A percentile compares a stretch with the other conserved stretches of the same genome.
phyloP scores from a whole-genome alignment of 1,140 invertebrate species.

The Aphaenogaster ashmeadi region DNA sequence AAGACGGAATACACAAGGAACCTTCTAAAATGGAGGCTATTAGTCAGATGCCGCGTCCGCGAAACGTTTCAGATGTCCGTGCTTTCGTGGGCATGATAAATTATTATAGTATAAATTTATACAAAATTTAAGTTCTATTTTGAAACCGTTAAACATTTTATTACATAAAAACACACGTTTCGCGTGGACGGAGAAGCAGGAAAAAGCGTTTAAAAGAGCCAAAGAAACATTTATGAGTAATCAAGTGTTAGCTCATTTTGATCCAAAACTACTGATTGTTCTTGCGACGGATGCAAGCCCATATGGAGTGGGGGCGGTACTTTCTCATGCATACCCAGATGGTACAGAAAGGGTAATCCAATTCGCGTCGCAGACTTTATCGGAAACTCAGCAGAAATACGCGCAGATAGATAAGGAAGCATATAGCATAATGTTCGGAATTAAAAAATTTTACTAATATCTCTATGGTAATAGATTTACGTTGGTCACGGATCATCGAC shows the following conservation, averaged over 20 bases:
- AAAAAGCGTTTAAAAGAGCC: slow-evolving; percentile 2
- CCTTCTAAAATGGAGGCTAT: slow-evolving; percentile 75
- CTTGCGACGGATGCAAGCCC: neutral
- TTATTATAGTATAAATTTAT: slow-evolving; percentile 66
- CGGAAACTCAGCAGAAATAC: slow-evolving; percentile 34
- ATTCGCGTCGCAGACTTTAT: slow-evolving; percentile 66
- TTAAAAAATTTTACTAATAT: too few species aligned
- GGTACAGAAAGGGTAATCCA: too few species aligned
- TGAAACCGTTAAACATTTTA: slow-evolving; percentile 70
- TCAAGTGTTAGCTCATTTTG: neutral
- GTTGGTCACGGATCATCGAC: too few species aligned
- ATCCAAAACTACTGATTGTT: too few species aligned
- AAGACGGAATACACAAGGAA: slow-evolving; percentile 67
- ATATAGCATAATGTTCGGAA: slow-evolving; percentile 67
- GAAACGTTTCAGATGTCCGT: slow-evolving; percentile 65
- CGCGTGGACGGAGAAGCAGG: slow-evolving; percentile 66
- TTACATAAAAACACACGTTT: slow-evolving; percentile 71
- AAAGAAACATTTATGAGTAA: neutral
- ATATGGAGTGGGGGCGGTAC: neutral
- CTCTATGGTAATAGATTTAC: too few species aligned
- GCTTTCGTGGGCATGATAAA: slow-evolving; percentile 55
- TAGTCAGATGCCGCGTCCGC: slow-evolving; percentile 69
- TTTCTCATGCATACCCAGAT: neutral
- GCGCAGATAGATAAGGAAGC: slow-evolving; percentile 87
- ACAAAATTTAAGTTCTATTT: slow-evolving; percentile 48